These are phyloP conservation scores for Varanus salvator DNA, from an alignment of 2,113 vertebrate genomes.

Conservation along the genomic window DNA sequence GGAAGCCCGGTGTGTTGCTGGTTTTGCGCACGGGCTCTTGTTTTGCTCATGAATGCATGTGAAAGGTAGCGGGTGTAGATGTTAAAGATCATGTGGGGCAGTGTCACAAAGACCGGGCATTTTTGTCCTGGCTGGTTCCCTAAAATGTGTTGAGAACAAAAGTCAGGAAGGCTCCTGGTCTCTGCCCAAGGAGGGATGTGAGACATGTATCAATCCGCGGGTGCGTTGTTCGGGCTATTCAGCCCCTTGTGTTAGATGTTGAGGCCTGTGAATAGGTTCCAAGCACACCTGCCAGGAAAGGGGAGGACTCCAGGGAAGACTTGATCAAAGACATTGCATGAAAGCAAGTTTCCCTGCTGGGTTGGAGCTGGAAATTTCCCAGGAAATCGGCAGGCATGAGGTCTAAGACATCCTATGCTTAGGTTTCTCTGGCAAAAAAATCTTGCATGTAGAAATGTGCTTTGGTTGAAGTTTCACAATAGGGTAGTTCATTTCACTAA, in stretches of 20 bases:
- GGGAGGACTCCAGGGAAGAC: not conserved
- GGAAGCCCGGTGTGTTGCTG: not conserved
- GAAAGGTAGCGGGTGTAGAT: not conserved
- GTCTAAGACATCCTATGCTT: not conserved
- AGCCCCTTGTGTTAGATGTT: not conserved
- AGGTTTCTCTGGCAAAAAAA: not conserved
- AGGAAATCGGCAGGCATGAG: not conserved
- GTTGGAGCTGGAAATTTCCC: not conserved
- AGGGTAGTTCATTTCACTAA: not conserved
- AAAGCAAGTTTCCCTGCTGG: not conserved
- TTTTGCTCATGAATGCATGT: not conserved
- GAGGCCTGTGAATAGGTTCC: not conserved
- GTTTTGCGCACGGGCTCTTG: not conserved
- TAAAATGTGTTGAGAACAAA: not conserved
- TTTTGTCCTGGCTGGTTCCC: not conserved
- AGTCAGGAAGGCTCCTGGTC: not conserved
- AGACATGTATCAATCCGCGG: not conserved
- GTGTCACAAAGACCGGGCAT: not conserved
- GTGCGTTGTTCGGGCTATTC: not conserved
- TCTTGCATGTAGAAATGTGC: not conserved
- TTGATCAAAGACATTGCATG: not conserved
- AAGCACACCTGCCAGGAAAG: not conserved
- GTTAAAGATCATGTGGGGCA: not conserved
- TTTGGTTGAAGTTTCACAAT: not conserved
- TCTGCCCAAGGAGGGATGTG: not conserved